Base-by-base conservation (phyloP, 2,113 vertebrate genomes). In the Enhydra lutris region DNA sequence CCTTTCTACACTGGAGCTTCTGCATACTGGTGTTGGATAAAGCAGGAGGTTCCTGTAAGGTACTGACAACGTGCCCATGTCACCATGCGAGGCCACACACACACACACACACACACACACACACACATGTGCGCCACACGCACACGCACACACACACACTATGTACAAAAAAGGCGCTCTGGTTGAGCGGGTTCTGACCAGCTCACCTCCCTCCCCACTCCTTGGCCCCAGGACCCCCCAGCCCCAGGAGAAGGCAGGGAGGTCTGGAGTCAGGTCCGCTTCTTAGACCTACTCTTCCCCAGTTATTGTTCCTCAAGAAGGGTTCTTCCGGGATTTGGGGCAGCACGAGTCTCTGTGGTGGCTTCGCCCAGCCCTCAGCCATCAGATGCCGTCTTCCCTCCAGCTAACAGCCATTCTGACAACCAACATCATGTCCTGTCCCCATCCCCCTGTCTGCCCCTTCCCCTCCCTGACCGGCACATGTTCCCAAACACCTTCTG, bases 121-220 rank as follows among this genome's bases (percentile, higher is more conserved):
- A 29, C 42, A 47, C 17, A 73, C 65, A 6, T 15, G 39, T 39
- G 39, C 39, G n/a, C n/a, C n/a, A n/a, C n/a, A n/a, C n/a, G 8
- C 42, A 24, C 21, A 0, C 4, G 34, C 29, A 20, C 45, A 6
- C 34, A 1, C 7, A 52, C 52, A 78, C 52, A 71, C 34, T 12
- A 7, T 13, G 42, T 73, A 74, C 50, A 92, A 47, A 61, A 81
- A 79, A 55, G 83, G 15, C 24, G 21, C 42, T 47, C n/a, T 10
- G 15, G 61, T 36, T 84, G 45, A 82, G 55, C 67, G 2, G 6
- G 69, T 89, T 67, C 47, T 95, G 50, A 89, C n/a, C 34, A 12
- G 15, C 10, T 4, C 10, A 13, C 17, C 18, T 5, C 26, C 4
- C 26, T 45, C 45, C 3, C 55, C 0, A 2, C 1, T 14, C 24